These are phyloP conservation scores for Linepithema humile DNA, from an alignment of 1,140 invertebrate species.

Conservation along the genomic window DNA sequence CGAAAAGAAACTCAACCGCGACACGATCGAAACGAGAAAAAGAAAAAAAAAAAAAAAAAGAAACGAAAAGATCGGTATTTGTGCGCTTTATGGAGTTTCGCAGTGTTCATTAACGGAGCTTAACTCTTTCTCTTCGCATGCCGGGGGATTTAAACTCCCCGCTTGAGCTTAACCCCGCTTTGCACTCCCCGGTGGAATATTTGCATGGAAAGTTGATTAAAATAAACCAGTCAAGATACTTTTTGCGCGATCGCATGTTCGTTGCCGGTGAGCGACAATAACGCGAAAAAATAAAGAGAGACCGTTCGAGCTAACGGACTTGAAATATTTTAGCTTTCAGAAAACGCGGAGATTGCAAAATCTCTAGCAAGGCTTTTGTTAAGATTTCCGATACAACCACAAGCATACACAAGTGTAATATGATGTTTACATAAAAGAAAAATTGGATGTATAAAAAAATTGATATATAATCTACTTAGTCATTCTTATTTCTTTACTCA, in stretches of 20 bases:
- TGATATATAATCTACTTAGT: not conserved
- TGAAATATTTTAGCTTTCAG: slow-evolving; percentile 26
- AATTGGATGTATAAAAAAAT: not conserved
- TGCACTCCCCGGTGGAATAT: slow-evolving; percentile 10
- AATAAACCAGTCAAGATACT: slow-evolving; percentile 49
- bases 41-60: not conserved
- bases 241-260: slow-evolving; percentile 44
- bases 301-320: slow-evolving; percentile 26
- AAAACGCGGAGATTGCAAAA: not conserved
- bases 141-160: slow-evolving; percentile 53
- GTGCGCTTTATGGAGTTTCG: slow-evolving; percentile 56
- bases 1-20: slow-evolving; percentile 31
- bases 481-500: not conserved
- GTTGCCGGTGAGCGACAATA: slow-evolving; percentile 24
- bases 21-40: slow-evolving; percentile 25
- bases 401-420: not conserved
- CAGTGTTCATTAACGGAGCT: slow-evolving; percentile 61
- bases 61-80: slow-evolving; percentile 26
- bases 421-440: not conserved
- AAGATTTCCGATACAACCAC: not conserved
- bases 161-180: slow-evolving; percentile 46
- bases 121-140: slow-evolving; percentile 53
- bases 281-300: not conserved
- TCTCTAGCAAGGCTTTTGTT: not conserved
- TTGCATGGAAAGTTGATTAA: slow-evolving; percentile 59